Conservation (phyloP, 2,888 invertebrate genomes). For the Mellilla xanthometata region DNA sequence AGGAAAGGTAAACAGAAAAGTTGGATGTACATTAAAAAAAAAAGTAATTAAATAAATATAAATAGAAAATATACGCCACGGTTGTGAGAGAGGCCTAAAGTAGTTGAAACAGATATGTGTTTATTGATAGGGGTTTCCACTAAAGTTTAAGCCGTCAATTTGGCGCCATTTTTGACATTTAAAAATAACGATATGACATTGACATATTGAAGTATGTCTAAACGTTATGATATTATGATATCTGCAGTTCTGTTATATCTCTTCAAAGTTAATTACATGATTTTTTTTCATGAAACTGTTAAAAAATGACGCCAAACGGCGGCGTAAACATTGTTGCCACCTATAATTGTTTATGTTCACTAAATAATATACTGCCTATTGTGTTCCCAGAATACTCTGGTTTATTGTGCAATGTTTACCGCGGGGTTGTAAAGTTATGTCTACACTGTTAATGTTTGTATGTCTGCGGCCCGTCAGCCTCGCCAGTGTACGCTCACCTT, state of each 20-base stretch:
- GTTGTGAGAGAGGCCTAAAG: slow-evolving; percentile 80
- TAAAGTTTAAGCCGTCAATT: no score
- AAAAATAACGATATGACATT: no score
- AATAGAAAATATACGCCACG: slow-evolving; percentile 54
- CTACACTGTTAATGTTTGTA: slow-evolving; percentile 64
- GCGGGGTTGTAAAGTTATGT: slow-evolving; percentile 50
- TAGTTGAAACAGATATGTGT: slow-evolving; percentile 53
- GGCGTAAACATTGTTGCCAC: no score
- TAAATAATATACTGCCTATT: slow-evolving; percentile 67
- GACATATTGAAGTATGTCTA: no score
- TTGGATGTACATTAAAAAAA: slow-evolving; percentile 38
- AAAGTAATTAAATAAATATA: slow-evolving; percentile 34
- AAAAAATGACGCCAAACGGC: no score
- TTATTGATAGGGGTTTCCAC: no score
- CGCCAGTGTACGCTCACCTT: neutral
- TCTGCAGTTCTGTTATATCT: no score
- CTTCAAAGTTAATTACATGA: no score
- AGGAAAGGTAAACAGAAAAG: slow-evolving; percentile 11
- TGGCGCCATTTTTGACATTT: no score
- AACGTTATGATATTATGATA: no score
- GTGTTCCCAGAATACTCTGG: slow-evolving; percentile 73
- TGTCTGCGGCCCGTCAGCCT: slow-evolving; percentile 28
- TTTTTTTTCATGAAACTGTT: no score
- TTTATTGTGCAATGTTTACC: slow-evolving; percentile 58
- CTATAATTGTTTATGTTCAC: slow-evolving; percentile 50